These are phyloP conservation scores for Hypomecis punctinalis DNA, from an alignment of 2,888 invertebrate species.

Conservation along the genomic window DNA sequence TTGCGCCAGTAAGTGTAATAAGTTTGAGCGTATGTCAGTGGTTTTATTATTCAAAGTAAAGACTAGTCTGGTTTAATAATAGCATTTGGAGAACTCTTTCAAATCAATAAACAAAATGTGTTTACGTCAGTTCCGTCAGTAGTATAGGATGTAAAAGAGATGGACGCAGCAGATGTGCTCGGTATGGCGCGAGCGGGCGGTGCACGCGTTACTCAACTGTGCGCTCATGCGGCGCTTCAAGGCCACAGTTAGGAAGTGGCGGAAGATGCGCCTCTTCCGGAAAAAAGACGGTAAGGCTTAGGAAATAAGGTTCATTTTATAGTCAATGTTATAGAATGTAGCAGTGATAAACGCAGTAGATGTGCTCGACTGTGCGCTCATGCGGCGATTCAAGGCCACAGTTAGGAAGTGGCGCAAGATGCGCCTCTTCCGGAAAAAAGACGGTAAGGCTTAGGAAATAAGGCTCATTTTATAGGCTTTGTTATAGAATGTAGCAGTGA, in stretches of 20 bases:
- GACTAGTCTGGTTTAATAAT: too few species aligned
- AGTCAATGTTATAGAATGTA: too few species aligned
- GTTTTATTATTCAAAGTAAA: too few species aligned
- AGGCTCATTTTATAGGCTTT: too few species aligned
- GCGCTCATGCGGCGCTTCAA: constrained; percentile 79
- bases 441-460: constrained; percentile 57
- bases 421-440: constrained; percentile 78
- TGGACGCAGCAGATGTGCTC: constrained; percentile 64
- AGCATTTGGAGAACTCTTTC: too few species aligned
- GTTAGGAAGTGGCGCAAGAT: constrained; percentile 81
- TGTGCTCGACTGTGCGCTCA: constrained; percentile 47
- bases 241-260: constrained; percentile 78
- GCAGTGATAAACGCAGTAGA: too few species aligned
- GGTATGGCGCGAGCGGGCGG: constrained; percentile 69
- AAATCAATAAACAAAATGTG: background rate
- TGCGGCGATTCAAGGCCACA: constrained; percentile 79
- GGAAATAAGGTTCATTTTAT: constrained; percentile 28
- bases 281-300: constrained; percentile 68
- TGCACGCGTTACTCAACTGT: constrained; percentile 62
- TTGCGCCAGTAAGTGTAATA: too few species aligned
- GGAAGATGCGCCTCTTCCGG: constrained; percentile 80
- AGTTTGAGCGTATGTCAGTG: too few species aligned
- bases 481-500: too few species aligned
- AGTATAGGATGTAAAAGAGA: constrained; percentile 7
- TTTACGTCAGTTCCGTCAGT: too few species aligned